Evolutionary conservation across 2,113 vertebrate genomes (phyloP).

Genomic region (Pedetes capensis): DNA sequence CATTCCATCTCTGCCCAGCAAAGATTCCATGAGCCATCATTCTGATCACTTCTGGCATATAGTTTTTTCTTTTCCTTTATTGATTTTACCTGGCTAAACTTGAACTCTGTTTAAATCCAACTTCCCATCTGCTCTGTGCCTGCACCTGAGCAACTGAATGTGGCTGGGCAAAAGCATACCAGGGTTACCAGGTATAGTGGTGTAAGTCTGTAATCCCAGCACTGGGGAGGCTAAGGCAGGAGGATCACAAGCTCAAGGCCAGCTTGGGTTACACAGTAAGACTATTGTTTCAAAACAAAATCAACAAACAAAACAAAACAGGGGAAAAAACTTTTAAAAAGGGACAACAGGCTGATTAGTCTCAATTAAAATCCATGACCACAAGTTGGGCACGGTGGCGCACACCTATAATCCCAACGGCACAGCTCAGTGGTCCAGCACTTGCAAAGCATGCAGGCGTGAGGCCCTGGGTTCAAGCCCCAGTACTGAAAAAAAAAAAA

Average conservation of each 20-base stretch:
- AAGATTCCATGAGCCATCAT: not conserved
- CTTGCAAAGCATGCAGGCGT: no score
- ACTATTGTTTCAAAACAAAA: not conserved
- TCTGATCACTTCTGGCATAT: not conserved
- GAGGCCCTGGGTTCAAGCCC: no score
- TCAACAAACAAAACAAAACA: not conserved
- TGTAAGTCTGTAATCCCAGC: not conserved
- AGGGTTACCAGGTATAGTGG: not conserved
- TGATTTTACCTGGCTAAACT: not conserved
- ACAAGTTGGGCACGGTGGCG: no score
- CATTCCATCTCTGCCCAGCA: not conserved
- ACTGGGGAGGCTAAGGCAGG: not conserved
- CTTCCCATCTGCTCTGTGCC: not conserved
- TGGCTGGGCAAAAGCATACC: not conserved
- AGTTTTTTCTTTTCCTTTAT: not conserved
- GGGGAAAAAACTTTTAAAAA: no score
- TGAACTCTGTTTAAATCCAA: constrained; percentile 10
- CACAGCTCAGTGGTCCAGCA: no score
- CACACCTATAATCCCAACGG: no score
- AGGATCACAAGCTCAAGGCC: not conserved
- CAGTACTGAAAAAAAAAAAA: no score
- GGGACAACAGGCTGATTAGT: not conserved
- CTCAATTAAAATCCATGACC: not conserved
- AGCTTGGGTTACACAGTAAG: not conserved
- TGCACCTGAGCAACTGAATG: not conserved